These are phyloP conservation scores for Drosophila macrospina DNA, from an alignment of 2,888 invertebrate genomes.

Conservation along the genomic window DNA sequence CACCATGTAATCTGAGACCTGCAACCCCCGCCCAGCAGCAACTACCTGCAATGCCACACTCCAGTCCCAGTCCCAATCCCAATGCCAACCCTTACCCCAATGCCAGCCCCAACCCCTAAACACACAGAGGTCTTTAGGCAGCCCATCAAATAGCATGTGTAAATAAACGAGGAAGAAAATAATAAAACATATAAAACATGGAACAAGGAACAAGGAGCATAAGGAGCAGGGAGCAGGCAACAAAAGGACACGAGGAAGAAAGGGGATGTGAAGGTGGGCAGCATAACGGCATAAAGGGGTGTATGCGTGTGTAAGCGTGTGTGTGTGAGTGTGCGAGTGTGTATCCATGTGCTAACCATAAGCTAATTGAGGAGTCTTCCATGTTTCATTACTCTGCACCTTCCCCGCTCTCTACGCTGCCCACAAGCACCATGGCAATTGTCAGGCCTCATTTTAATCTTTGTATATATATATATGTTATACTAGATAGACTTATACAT, in stretches of 20 bases:
- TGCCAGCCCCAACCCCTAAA: slow-evolving; percentile 10
- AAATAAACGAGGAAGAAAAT: slow-evolving; percentile 55
- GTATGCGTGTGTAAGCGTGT: not conserved
- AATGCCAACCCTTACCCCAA: slow-evolving; percentile 6
- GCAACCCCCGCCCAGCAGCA: slow-evolving; percentile 56
- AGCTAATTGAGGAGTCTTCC: slow-evolving; percentile 70
- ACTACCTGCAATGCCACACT: slow-evolving; percentile 31
- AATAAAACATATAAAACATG: slow-evolving; percentile 34
- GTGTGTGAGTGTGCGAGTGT: not conserved
- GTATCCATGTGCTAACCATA: slow-evolving; percentile 26
- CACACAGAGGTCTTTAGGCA: slow-evolving; percentile 58
- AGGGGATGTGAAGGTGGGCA: slow-evolving; percentile 12
- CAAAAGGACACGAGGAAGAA: slow-evolving; percentile 17
- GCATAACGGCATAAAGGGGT: slow-evolving; percentile 41
- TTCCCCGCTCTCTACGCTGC: slow-evolving; percentile 4
- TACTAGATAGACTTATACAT: slow-evolving; percentile 5
- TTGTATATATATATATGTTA: slow-evolving; percentile 10
- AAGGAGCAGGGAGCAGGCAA: slow-evolving; percentile 4
- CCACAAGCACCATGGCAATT: slow-evolving; percentile 43
- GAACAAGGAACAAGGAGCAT: slow-evolving; percentile 38
- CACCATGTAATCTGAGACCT: slow-evolving; percentile 76
- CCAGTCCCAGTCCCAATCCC: slow-evolving; percentile 8
- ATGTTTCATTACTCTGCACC: slow-evolving; percentile 20
- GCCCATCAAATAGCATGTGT: slow-evolving; percentile 66
- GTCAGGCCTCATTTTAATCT: slow-evolving; percentile 32